phyloP scores from a whole-genome alignment of 2,797 vertebrate species.

The Masticophis lateralis region DNA sequence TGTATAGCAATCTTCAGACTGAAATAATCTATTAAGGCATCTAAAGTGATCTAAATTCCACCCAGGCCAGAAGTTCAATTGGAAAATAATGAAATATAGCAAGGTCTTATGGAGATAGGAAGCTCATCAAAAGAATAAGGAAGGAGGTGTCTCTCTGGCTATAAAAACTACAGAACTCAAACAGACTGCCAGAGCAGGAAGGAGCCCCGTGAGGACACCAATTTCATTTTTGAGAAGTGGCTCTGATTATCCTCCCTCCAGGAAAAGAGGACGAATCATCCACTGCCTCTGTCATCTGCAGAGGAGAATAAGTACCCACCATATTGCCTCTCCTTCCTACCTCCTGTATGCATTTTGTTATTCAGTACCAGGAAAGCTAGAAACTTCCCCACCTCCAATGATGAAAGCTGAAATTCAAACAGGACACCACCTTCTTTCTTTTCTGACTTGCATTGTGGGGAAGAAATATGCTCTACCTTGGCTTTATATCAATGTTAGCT shows the following conservation, averaged over 20 bases:
- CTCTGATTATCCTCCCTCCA: slow-evolving; percentile 2
- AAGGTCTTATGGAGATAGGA: background rate
- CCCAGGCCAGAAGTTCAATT: background rate
- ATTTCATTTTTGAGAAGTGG: background rate
- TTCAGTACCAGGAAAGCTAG: background rate
- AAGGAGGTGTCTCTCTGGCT: background rate
- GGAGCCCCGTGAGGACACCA: background rate
- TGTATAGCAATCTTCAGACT: background rate
- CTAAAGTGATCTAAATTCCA: background rate
- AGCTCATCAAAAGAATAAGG: background rate
- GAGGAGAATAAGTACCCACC: background rate
- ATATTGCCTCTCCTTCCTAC: background rate
- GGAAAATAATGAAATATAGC: background rate
- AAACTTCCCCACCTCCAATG: background rate
- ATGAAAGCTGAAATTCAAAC: background rate
- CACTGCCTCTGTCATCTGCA: background rate
- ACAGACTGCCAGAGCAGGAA: background rate
- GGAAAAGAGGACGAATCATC: background rate
- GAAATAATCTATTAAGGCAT: background rate
- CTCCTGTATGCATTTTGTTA: background rate
- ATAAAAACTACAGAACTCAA: background rate
- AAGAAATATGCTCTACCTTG: background rate
- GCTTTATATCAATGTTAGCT: background rate
- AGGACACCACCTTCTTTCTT: background rate
- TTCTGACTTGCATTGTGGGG: background rate